Base-by-base conservation (phyloP, 1,140 invertebrate species). In the Orchestia grillus region DNA sequence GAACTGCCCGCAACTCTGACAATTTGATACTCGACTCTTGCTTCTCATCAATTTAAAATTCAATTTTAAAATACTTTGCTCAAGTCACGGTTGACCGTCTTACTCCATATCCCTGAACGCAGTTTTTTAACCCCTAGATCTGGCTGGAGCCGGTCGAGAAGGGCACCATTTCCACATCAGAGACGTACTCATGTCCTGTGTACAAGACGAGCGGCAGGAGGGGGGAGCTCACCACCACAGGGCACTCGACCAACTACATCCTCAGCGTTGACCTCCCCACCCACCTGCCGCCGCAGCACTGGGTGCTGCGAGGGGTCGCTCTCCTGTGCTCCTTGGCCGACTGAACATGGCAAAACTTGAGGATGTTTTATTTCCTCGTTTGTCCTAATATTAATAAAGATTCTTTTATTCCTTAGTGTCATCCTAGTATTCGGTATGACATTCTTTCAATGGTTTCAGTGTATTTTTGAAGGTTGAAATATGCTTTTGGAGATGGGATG, bases 161-260 rank as follows among this genome's bases (percentile, higher is more conserved):
- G 40, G 95, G 96, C 28, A 91, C 97, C 36, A 97, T 97, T 19
- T 95, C 96, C 16, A 4, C 28, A 0, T 95, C 90, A 28, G 87
- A 41, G 44, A 87, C 94, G 36, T 98, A 98, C 96, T 97, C 97
- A n/a, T 97, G 97, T 96, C 98, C 98, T 15, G 97, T 98, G 11
- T 98, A 98, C 97, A 98, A 98, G 97, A 98, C 98, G 16, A 97
- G 97, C 96, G 97, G 97, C 94, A 97, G 98, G 96, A 88, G 96
- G 16, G 97, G 97, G 96, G 97, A 96, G 87, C 96, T 97, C 1
- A 97, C 96, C 96, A 97, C 98, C 23, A 98, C 98, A 40, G 98
- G 98, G 87, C 98, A 98, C 97, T 98, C 97, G 15, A 98, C 98
- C n/a, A 98, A 98, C 97, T 98, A 97, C 97, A 97, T 98, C 36